Evolutionary conservation across 2,888 invertebrate genomes (phyloP), one percentile per base, ranked within the genome.

Genomic region (Craniophora ligustri): DNA sequence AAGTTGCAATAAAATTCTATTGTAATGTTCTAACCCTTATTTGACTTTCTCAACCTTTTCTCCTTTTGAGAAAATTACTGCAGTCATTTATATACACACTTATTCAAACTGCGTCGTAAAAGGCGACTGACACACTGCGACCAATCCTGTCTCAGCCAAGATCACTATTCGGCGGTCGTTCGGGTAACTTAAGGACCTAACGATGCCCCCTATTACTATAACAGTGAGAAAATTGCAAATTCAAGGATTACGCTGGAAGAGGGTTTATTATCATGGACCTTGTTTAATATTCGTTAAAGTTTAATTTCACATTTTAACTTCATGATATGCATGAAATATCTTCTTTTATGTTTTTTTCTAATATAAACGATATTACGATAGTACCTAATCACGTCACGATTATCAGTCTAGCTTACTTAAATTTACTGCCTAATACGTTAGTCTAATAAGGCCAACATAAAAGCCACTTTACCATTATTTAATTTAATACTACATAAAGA

Each of bases 81-180:
- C 6, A 15, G 19, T 13, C 49, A 35, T 35, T 40, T 35, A 41
- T 21, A 30, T 41, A 49, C 19, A 21, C 15, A 42, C 42, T 50
- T 50, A 36, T 42, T 30, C 35, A 49, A 42, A 50, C 36, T 42
- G 23, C 28, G 42, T 36, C 42, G 49, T 42, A 50, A 50, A 36
- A 42, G 36, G 1, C 18, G 11, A 36, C 30, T 36, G 41, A 49
- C 31, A 30, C 28, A 26, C 19, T 35, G 19, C 42, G 42, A 13
- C 36, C 49, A 35, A 39, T 36, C 41, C 30, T 15, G n/a, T 13
- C 49, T 36, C 42, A 10, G 18, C 42, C 23, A 36, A 42, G 42
- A 50, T 36, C 35, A 36, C 36, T 31, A 50, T 50, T 50, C 36
- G 41, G 30, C 34, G 49, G 36, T 36, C 41, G 13, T 35, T 31